These are phyloP conservation scores for Steinernema feltiae DNA, from an alignment of 1,140 invertebrate species.

Conservation along the genomic window DNA sequence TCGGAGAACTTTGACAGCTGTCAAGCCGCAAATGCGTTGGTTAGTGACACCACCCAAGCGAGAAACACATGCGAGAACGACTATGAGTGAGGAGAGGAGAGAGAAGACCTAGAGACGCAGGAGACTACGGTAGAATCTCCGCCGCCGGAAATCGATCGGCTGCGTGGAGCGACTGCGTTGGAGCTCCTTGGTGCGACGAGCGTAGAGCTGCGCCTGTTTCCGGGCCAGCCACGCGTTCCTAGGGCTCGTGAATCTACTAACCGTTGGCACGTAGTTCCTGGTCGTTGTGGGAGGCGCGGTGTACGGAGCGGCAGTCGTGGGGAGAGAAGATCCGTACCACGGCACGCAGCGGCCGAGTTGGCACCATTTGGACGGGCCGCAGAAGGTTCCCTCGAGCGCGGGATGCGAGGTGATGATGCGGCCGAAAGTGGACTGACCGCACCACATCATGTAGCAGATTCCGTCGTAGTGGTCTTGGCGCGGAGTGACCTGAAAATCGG, in stretches of 20 bases:
- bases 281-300: slow-evolving; percentile 22
- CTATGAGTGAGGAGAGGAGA: not conserved
- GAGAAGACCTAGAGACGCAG: not conserved
- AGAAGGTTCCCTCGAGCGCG: slow-evolving; percentile 56
- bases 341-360: slow-evolving; percentile 55
- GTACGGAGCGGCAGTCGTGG: slow-evolving; percentile 8
- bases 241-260: not conserved
- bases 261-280: slow-evolving; percentile 4
- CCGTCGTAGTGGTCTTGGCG: slow-evolving; percentile 55
- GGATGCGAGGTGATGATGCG: slow-evolving; percentile 57
- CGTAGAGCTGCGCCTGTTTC: not conserved
- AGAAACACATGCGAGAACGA: not conserved
- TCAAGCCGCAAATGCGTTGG: too few relatives aligned
- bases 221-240: not conserved
- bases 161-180: not conserved
- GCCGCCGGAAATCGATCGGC: not conserved
- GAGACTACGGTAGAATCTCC: slow-evolving; percentile 1
- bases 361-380: slow-evolving; percentile 54
- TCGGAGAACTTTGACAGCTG: too few relatives aligned
- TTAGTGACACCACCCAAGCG: slow-evolving; percentile 12
- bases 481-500: slow-evolving; percentile 50
- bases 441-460: slow-evolving; percentile 59
- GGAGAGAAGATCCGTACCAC: slow-evolving; percentile 36
- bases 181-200: not conserved
- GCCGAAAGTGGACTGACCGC: slow-evolving; percentile 50